A percentile compares a stretch with the other conserved stretches of the same genome.
Conservation (phyloP, 2,797 vertebrate species). For the Lagocephalus sceleratus region DNA sequence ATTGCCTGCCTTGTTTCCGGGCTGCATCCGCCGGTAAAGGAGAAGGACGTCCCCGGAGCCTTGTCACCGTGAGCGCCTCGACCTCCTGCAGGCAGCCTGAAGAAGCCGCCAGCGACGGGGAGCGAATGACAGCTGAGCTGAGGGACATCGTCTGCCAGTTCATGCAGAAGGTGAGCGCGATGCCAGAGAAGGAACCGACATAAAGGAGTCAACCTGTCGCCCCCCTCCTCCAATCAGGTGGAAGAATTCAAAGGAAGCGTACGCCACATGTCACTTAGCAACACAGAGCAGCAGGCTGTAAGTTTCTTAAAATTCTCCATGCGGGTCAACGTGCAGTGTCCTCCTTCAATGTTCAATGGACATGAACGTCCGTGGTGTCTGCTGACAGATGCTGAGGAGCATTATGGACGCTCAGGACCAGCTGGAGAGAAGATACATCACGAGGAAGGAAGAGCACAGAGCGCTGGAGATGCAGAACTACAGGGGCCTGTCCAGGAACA, state of each 20-base stretch:
- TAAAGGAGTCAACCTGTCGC: slow-evolving; percentile 2
- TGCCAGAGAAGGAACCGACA: neutral
- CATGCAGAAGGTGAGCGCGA: slow-evolving; percentile 74
- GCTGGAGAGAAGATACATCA: slow-evolving; percentile 84
- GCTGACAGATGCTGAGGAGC: slow-evolving; percentile 78
- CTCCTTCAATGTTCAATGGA: neutral
- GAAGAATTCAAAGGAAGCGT: slow-evolving; percentile 80
- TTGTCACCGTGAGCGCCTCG: neutral
- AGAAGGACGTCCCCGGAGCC: slow-evolving; percentile 4
- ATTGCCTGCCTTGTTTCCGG: slow-evolving; percentile 18
- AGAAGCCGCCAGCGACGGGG: slow-evolving; percentile 74
- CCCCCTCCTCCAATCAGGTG: slow-evolving; percentile 75
- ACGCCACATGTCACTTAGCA: slow-evolving; percentile 56
- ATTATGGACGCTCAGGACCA: slow-evolving; percentile 82
- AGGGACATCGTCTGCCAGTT: slow-evolving; percentile 82
- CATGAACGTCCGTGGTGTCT: neutral
- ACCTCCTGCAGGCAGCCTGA: slow-evolving; percentile 13
- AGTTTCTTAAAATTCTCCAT: slow-evolving; percentile 11
- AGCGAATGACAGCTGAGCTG: slow-evolving; percentile 82
- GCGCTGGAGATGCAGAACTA: slow-evolving; percentile 81
- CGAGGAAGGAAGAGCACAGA: slow-evolving; percentile 80
- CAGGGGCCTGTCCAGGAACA: slow-evolving; percentile 67
- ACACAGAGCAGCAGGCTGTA: slow-evolving; percentile 82
- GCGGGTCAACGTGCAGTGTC: neutral
- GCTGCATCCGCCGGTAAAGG: slow-evolving; percentile 26